Base-by-base conservation (phyloP, 2,888 invertebrate genomes). In the Drosophila affinis region DNA sequence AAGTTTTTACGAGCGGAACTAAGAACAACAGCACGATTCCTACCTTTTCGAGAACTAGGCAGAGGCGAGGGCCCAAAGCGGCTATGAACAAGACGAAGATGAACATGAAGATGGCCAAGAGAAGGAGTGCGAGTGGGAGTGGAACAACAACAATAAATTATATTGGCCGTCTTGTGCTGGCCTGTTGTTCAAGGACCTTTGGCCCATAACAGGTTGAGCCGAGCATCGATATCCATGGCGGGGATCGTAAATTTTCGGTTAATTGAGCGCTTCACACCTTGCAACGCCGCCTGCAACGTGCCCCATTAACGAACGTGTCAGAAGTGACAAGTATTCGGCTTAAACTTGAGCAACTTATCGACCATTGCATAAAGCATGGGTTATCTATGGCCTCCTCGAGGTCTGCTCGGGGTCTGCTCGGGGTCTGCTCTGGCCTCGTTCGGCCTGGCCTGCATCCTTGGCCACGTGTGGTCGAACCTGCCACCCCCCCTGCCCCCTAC, bases 231-330 rank as follows among this genome's bases (percentile, higher is more conserved):
- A n/a, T 27, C 45, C 21, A 17, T 45, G 44, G 39, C 39, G 39
- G 71, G 74, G 81, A 78, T 80, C 87, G 80, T 90, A 90, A 90
- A 90, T 90, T 89, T 87, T 74, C 79, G 78, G 89, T 87, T 90
- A 90, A 90, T 90, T 90, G 85, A 81, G 74, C 81, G 87, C 88
- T 90, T 90, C 90, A 90, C 90, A 90, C 90, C 90, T 90, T 78
- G 55, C 59, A 24, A 47, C 68, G 53, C 63, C 57, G 57, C 52
- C 46, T 65, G 18, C 18, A 18, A 18, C 18, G 53, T 52, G 75
- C 78, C 57, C 75, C 81, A 81, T 88, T 88, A 90, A 88, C 87
- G 82, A 88, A 87, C 88, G 76, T 89, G 89, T 89, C 90, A 87
- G 79, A 89, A 87, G 62, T 90, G 89, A 89, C 89, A 89, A 90